Percentiles rank a stretch among this genome's conserved stretches.
Evolutionary conservation across 2,797 vertebrate genomes (phyloP).

Genomic region (Florisuga fusca): DNA sequence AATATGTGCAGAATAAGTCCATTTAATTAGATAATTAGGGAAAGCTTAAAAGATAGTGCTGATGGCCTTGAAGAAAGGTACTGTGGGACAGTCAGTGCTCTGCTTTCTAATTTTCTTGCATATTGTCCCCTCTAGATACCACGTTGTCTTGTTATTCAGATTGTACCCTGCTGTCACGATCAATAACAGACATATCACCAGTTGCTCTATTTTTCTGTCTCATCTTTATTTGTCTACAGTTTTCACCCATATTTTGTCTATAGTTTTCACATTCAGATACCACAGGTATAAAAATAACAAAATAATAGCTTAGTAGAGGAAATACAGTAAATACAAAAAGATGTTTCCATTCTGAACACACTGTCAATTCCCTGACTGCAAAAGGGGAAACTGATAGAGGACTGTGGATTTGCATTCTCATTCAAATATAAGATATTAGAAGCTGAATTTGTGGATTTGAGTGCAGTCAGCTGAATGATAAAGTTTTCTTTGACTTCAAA

Average conservation of each 20-base stretch:
- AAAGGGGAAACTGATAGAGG: background rate
- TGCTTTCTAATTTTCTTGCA: background rate
- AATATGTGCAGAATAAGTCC: background rate
- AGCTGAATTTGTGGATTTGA: background rate
- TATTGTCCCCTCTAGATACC: background rate
- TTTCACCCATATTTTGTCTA: background rate
- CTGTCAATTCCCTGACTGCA: background rate
- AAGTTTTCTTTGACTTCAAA: background rate
- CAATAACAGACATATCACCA: background rate
- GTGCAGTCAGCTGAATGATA: background rate
- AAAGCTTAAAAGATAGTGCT: background rate
- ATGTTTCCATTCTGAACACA: background rate
- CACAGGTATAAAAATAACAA: background rate
- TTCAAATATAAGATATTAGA: background rate
- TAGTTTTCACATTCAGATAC: background rate
- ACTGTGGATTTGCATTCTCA: background rate
- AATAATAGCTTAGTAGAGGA: background rate
- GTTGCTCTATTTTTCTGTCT: background rate
- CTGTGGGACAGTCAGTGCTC: background rate
- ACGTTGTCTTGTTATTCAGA: background rate
- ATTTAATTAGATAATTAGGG: background rate
- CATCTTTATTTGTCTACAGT: background rate
- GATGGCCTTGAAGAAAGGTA: background rate
- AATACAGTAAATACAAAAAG: fast-evolving
- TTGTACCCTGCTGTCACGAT: background rate